Percentiles rank a stretch among this genome's conserved stretches.
Conservation (phyloP, 1,140 invertebrate species). For the Manduca sexta region DNA sequence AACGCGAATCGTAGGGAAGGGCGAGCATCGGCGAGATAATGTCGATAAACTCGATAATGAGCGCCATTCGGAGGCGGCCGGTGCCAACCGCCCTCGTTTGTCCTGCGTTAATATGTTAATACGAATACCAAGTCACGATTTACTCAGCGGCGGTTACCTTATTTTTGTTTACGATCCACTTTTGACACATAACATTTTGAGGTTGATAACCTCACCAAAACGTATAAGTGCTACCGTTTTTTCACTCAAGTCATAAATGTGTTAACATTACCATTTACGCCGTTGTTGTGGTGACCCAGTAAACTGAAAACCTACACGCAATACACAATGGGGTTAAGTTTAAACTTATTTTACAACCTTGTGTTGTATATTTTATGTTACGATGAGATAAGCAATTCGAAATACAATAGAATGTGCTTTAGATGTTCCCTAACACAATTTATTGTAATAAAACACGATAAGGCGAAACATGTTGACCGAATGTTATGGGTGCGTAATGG, state of each 20-base stretch:
- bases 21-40: constrained; percentile 18
- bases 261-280: too few relatives aligned
- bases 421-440: too few relatives aligned
- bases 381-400: too few relatives aligned
- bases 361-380: too few relatives aligned
- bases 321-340: too few relatives aligned
- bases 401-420: too few relatives aligned
- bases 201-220: neutral
- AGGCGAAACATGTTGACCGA: constrained; percentile 2
- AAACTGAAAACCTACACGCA: too few relatives aligned
- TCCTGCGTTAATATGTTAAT: constrained; percentile 49
- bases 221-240: too few relatives aligned
- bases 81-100: constrained; percentile 29
- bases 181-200: constrained; percentile 22
- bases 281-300: too few relatives aligned
- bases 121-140: constrained; percentile 31
- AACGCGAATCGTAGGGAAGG: constrained; percentile 24
- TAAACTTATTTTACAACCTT: too few relatives aligned
- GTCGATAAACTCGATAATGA: constrained; percentile 12
- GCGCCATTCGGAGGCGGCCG: constrained; percentile 13
- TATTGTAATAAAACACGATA: constrained; percentile 7
- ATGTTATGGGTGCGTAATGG: constrained; percentile 9
- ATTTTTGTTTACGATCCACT: constrained; percentile 35
- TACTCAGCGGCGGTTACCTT: constrained; percentile 21
- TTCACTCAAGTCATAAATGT: too few relatives aligned